These are phyloP conservation scores for Spea bombifrons DNA, from an alignment of 2,113 vertebrate genomes.

Conservation along the genomic window DNA sequence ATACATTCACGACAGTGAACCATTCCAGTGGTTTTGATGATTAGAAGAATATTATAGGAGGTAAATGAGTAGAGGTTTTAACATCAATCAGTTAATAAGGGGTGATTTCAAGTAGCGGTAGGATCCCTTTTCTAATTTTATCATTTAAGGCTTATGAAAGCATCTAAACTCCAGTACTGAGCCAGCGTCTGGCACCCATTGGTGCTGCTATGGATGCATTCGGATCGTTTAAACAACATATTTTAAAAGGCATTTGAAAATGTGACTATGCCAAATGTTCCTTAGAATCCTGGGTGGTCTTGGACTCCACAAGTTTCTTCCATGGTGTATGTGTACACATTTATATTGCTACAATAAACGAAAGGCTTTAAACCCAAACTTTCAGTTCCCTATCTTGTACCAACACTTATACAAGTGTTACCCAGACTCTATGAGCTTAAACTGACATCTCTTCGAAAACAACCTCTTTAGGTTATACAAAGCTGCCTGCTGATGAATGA, in stretches of 20 bases:
- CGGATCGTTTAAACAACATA: conserved; percentile 14
- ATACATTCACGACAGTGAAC: no score
- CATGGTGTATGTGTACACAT: background rate
- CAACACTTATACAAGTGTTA: no score
- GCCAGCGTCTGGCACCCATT: conserved; percentile 3
- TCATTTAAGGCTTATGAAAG: background rate
- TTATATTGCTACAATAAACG: conserved; percentile 27
- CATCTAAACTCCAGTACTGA: background rate
- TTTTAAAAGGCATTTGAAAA: conserved; percentile 9
- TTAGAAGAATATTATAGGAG: no score
- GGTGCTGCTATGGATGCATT: conserved; percentile 4
- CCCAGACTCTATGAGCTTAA: no score
- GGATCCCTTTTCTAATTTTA: background rate
- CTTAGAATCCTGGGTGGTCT: conserved; percentile 24
- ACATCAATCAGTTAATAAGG: no score
- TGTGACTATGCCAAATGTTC: background rate
- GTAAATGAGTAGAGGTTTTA: no score
- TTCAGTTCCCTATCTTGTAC: background rate
- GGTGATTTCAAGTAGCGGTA: no score
- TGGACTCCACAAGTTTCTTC: conserved; percentile 21
- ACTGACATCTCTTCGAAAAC: no score
- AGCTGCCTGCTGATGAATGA: no score
- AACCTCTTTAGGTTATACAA: no score
- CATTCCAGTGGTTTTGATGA: no score
- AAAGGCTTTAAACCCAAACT: background rate